A percentile compares a stretch with the other conserved stretches of the same genome.
These are phyloP conservation scores for Sebastes umbrosus DNA, from an alignment of 2,797 vertebrate species.

Conservation along the genomic window DNA sequence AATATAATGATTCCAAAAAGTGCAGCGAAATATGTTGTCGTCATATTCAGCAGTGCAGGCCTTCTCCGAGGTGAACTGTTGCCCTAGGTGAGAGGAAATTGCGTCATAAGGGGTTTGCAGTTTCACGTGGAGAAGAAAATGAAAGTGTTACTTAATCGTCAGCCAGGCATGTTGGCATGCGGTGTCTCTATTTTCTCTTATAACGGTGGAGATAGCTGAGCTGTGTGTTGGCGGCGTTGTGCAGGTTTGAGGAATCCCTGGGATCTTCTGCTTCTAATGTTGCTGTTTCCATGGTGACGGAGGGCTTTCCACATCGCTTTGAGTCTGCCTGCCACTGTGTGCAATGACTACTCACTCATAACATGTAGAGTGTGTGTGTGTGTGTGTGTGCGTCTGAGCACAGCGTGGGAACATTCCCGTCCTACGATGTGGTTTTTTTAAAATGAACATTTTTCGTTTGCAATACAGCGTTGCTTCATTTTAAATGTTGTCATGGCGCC, in stretches of 20 bases:
- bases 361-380: neutral
- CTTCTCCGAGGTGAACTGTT: neutral
- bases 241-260: constrained; percentile 70
- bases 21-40: neutral
- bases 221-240: constrained; percentile 33
- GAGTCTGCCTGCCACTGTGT: constrained; percentile 24
- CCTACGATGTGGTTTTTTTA: neutral
- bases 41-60: neutral
- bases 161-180: constrained; percentile 23
- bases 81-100: neutral
- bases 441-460: neutral
- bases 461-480: neutral
- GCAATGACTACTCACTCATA: constrained; percentile 42
- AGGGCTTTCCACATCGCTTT: constrained; percentile 59
- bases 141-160: constrained; percentile 31
- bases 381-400: neutral
- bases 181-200: constrained; percentile 5
- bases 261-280: constrained; percentile 65
- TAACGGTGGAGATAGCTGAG: neutral
- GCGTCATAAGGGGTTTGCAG: constrained; percentile 11
- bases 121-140: neutral
- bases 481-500: constrained; percentile 4
- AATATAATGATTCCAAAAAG: neutral
- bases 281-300: constrained; percentile 74
- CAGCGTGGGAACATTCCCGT: constrained; percentile 28